Conservation (phyloP, 2,113 vertebrate genomes). For the Toxotes jaculatrix region DNA sequence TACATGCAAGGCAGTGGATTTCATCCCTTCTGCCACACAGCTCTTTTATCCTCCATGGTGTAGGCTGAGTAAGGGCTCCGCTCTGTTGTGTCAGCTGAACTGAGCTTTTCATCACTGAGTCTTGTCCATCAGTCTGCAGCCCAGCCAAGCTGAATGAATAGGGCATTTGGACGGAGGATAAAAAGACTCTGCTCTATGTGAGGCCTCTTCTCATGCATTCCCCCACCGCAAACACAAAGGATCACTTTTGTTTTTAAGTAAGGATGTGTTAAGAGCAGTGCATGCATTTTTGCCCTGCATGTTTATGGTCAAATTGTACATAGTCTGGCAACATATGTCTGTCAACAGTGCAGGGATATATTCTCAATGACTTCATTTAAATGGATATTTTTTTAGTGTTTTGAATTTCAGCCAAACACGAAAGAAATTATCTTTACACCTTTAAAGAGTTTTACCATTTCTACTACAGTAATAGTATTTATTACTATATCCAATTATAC, state of each 20-base stretch:
- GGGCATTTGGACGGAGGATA: constrained; percentile 41
- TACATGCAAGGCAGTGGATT: background rate
- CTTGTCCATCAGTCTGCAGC: constrained; percentile 45
- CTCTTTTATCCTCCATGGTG: background rate
- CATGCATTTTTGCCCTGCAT: constrained; percentile 12
- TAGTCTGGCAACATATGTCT: background rate
- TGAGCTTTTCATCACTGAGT: constrained; percentile 38
- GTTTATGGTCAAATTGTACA: background rate
- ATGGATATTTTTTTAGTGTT: background rate
- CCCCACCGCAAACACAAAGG: constrained; percentile 36
- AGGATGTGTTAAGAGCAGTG: background rate
- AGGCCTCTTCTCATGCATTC: constrained; percentile 47
- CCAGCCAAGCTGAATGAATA: constrained; percentile 64
- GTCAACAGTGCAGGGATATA: background rate
- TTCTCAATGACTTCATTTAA: background rate
- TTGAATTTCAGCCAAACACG: background rate
- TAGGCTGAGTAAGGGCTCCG: background rate
- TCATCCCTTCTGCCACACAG: background rate
- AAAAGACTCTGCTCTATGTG: constrained; percentile 57
- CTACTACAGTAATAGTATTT: background rate
- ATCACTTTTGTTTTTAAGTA: background rate
- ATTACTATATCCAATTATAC: background rate
- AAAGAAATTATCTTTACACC: background rate
- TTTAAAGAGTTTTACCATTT: background rate
- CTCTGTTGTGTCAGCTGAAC: constrained; percentile 24